Conservation (phyloP, 1,140 invertebrate species). For the Macrosteles quadrilineatus region DNA sequence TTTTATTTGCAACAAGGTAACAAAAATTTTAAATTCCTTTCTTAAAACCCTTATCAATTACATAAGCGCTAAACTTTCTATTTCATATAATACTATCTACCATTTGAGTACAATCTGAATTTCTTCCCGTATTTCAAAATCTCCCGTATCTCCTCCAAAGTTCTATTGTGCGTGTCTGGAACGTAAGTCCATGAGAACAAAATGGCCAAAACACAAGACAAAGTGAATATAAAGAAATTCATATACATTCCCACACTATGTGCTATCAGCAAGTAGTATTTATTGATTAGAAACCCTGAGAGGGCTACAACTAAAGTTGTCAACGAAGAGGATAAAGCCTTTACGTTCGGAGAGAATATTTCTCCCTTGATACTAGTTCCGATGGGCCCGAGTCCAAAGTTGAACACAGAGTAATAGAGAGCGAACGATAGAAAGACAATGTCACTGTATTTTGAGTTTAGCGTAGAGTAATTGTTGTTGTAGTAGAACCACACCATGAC, state of each 20-base stretch:
- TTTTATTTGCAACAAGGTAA: too few relatives aligned
- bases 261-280: slow-evolving; percentile 65
- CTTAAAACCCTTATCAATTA: too few relatives aligned
- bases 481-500: slow-evolving; percentile 35
- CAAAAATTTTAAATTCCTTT: too few relatives aligned
- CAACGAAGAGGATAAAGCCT: slow-evolving; percentile 33
- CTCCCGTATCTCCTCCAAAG: slow-evolving; percentile 65
- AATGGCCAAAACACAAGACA: slow-evolving; percentile 55
- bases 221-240: slow-evolving; percentile 79
- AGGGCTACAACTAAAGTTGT: slow-evolving; percentile 35
- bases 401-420: slow-evolving; percentile 30
- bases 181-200: slow-evolving; percentile 67
- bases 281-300: slow-evolving; percentile 67
- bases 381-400: slow-evolving; percentile 32
- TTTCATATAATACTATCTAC: too few relatives aligned
- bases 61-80: too few relatives aligned
- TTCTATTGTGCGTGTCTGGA: slow-evolving; percentile 81
- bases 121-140: too few relatives aligned
- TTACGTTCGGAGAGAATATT: slow-evolving; percentile 34
- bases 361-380: slow-evolving; percentile 37
- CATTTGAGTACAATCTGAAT: too few relatives aligned
- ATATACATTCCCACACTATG: slow-evolving; percentile 63
- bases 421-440: slow-evolving; percentile 31
- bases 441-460: slow-evolving; percentile 10
- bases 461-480: background rate